Percentiles rank a stretch among this genome's conserved stretches.
phyloP scores from a whole-genome alignment of 1,140 invertebrate species.

The Diachasmimorpha longicaudata region DNA sequence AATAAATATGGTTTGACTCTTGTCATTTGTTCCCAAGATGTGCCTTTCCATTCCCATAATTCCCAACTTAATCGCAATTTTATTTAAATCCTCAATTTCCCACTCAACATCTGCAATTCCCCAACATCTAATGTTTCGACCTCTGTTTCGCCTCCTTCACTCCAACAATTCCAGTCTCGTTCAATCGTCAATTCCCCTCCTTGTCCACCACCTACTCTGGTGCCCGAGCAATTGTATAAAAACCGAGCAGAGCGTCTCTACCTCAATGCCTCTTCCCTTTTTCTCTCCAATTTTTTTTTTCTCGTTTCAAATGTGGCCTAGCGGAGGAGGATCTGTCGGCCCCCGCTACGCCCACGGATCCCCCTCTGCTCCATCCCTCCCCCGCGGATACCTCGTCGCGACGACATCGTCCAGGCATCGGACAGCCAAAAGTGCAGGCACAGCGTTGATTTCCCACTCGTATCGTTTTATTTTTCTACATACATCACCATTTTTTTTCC shows the following conservation, averaged over 20 bases:
- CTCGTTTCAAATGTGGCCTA: constrained; percentile 23
- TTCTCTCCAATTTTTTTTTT: constrained; percentile 29
- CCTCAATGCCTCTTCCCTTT: not conserved
- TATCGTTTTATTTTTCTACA: not conserved
- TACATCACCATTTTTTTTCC: not conserved
- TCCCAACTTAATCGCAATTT: not conserved
- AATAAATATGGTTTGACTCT: no score
- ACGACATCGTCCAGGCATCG: constrained; percentile 19
- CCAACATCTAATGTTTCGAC: not conserved
- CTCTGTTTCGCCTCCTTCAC: not conserved
- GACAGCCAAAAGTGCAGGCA: constrained; percentile 26
- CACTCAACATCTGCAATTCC: constrained; percentile 36
- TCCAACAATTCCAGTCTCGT: not conserved
- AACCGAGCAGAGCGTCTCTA: not conserved
- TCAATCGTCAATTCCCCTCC: not conserved
- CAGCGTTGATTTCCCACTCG: constrained; percentile 19
- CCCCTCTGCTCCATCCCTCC: not conserved
- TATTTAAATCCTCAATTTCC: constrained; percentile 42
- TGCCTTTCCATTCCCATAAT: no score
- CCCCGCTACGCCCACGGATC: constrained; percentile 47
- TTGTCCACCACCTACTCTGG: not conserved
- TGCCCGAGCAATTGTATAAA: not conserved
- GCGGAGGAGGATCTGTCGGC: constrained; percentile 34
- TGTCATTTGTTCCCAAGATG: no score
- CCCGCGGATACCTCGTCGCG: constrained; percentile 41